phyloP scores from a whole-genome alignment of 2,113 vertebrate species.

The Mesembrinibis cayennensis region DNA sequence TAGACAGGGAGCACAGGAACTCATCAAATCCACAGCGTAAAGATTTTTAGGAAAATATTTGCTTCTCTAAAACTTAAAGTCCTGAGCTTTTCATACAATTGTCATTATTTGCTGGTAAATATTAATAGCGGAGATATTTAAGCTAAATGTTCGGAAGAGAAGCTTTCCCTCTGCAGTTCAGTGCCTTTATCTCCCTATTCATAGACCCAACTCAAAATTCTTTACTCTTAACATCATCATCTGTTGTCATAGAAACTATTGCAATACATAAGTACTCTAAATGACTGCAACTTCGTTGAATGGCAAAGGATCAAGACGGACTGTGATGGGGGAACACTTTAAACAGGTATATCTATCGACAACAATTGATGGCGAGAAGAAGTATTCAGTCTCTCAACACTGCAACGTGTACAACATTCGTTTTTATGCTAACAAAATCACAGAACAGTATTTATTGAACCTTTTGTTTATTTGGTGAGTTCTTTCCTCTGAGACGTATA shows the following conservation, averaged over 20 bases:
- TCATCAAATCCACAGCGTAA: neutral
- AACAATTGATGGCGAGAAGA: neutral
- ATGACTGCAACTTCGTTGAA: conserved; percentile 68
- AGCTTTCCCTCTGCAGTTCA: conserved; percentile 26
- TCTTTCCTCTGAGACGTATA: conserved; percentile 22
- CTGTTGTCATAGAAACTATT: conserved; percentile 77
- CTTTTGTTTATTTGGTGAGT: conserved; percentile 41
- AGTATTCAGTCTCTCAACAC: neutral
- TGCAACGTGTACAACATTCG: neutral
- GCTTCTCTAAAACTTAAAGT: neutral
- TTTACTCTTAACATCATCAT: conserved; percentile 73
- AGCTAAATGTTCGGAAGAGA: conserved; percentile 20
- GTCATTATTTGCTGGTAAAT: conserved; percentile 16
- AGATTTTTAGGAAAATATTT: neutral
- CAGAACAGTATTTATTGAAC: neutral
- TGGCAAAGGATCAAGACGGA: conserved; percentile 66
- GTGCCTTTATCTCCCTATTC: conserved; percentile 64
- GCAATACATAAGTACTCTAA: conserved; percentile 67
- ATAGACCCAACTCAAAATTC: conserved; percentile 68
- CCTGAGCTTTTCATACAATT: neutral
- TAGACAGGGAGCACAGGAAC: neutral
- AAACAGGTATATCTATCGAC: conserved; percentile 3
- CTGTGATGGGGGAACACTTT: conserved; percentile 37
- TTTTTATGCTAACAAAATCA: conserved; percentile 21
- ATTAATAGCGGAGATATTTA: neutral